These are phyloP conservation scores for Eurosta solidaginis DNA, from an alignment of 1,140 invertebrate species.

Conservation along the genomic window DNA sequence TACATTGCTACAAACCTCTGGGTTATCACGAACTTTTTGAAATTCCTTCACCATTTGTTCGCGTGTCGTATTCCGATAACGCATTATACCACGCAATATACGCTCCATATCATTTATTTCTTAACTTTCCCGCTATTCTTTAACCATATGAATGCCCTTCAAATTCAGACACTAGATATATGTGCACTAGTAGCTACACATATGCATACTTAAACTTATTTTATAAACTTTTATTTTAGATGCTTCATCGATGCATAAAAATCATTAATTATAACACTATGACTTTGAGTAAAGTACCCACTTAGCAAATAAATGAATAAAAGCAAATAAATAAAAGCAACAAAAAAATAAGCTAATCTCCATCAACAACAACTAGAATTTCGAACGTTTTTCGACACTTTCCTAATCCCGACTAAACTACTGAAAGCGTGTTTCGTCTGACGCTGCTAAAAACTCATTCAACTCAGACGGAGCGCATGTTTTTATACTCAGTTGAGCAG, in stretches of 20 bases:
- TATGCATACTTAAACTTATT: too few species aligned
- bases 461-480: neutral
- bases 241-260: neutral
- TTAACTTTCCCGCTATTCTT: neutral
- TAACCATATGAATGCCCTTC: neutral
- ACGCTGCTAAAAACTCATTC: neutral
- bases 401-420: neutral
- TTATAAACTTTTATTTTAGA: too few species aligned
- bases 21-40: slow-evolving; percentile 82
- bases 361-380: neutral
- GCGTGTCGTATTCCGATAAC: slow-evolving; percentile 78
- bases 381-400: neutral
- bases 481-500: neutral
- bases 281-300: neutral
- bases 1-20: slow-evolving; percentile 69
- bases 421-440: neutral
- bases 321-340: too few species aligned
- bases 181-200: neutral
- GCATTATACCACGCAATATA: slow-evolving; percentile 86
- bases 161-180: neutral
- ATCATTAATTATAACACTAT: neutral
- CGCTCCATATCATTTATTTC: slow-evolving; percentile 70
- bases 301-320: too few species aligned
- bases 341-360: neutral
- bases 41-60: slow-evolving; percentile 90